These are phyloP conservation scores for Sinocyclocheilus rhinocerous DNA, from an alignment of 2,113 vertebrate species.

Conservation along the genomic window DNA sequence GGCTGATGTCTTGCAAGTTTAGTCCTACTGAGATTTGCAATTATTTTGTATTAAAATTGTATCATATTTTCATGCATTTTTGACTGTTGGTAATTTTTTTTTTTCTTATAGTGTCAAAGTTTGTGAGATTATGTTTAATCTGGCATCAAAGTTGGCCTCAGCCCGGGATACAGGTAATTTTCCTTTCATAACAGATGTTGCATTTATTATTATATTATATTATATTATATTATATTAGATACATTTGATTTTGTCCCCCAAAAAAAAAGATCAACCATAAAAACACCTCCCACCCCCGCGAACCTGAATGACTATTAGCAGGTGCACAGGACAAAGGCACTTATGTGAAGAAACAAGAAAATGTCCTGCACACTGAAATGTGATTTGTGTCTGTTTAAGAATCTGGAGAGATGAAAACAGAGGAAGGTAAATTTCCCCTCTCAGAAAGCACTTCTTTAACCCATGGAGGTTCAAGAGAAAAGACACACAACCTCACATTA, in stretches of 20 bases:
- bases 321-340: background rate
- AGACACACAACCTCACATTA: constrained; percentile 65
- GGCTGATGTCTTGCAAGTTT: background rate
- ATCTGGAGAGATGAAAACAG: constrained; percentile 57
- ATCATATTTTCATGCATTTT: background rate
- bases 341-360: background rate
- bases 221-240: constrained; percentile 13
- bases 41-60: background rate
- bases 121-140: constrained; percentile 94
- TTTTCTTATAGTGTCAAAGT: constrained; percentile 79
- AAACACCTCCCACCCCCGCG: too few species aligned
- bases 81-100: too few species aligned
- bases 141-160: constrained; percentile 85
- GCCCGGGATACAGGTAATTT: constrained; percentile 85
- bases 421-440: constrained; percentile 54
- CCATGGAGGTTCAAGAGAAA: constrained; percentile 51
- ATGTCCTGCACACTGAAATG: background rate
- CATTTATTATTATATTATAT: background rate
- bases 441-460: constrained; percentile 41
- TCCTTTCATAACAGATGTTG: background rate
- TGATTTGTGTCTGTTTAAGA: constrained; percentile 49
- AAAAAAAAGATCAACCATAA: background rate
- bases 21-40: background rate
- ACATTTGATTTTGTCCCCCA: background rate
- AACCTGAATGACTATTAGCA: background rate